phyloP scores from a whole-genome alignment of 2,797 vertebrate genomes.

The Enteromius unitaeniatus region DNA sequence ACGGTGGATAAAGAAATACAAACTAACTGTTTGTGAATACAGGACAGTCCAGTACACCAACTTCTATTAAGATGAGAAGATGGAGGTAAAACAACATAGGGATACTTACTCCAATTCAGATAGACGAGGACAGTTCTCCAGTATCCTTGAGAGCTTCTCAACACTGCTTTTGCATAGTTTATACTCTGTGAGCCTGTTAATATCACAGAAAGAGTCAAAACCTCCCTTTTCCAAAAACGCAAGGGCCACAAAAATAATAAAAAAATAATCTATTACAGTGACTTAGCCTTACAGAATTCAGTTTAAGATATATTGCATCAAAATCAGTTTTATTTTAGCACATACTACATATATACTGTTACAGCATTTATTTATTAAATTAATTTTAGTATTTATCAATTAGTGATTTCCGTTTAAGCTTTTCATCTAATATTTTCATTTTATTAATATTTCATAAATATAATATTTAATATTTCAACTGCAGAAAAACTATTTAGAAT shows the following conservation, averaged over 20 bases:
- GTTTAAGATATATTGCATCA: background rate
- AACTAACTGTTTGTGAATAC: background rate
- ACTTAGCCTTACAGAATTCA: background rate
- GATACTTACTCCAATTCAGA: slow-evolving; percentile 82
- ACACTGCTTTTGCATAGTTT: slow-evolving; percentile 69
- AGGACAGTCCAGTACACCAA: background rate
- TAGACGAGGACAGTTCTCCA: slow-evolving; percentile 73
- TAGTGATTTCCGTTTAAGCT: background rate
- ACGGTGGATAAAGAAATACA: slow-evolving; percentile 35
- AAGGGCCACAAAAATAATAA: background rate
- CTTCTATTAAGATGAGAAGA: background rate
- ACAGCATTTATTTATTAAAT: background rate
- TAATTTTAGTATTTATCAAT: background rate
- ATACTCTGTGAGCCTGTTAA: slow-evolving; percentile 78
- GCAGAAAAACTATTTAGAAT: background rate
- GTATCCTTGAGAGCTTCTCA: slow-evolving; percentile 71
- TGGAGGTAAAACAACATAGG: background rate
- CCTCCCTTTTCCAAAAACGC: background rate
- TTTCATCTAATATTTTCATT: background rate
- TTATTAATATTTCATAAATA: background rate
- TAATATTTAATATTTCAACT: background rate
- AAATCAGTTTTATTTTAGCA: background rate
- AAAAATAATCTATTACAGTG: background rate
- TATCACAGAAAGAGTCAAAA: slow-evolving; percentile 8
- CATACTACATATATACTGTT: background rate